Evolutionary conservation across 2,113 vertebrate species (phyloP), one percentile per base, ranked within the genome.

Genomic region (Cheirogaleus medius): DNA sequence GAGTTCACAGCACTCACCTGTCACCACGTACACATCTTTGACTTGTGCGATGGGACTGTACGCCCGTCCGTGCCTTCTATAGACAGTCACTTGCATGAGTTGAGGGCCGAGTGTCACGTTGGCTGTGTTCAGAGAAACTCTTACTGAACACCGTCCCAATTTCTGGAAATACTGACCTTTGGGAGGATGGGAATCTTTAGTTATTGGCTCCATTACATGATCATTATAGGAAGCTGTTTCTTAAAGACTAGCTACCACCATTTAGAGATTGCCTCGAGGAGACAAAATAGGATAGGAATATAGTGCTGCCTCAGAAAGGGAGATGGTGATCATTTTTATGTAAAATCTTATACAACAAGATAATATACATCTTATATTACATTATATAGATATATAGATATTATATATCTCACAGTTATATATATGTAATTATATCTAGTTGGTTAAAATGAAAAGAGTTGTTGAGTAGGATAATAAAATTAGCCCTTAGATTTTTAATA

Each of bases 141-240:
- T 98, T 4, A 95, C 98, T 68, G 99, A 99, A 73, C 99, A 99
- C 56, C 98, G 98, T 29, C 99, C 99, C 0, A 96, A 98, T 8
- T 97, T 99, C 98, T 99, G 98, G 66, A 98, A 99, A 98, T 99
- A 99, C 80, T 99, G 99, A 85, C 99, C 99, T 99, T 97, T 54
- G 63, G 98, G 97, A 84, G 14, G 91, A 89, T 1, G 25, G 10
- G 39, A 77, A 84, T 20, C 42, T 80, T 29, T 2, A 88, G 42
- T 76, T 89, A 87, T 34, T 92, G 27, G 58, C 44, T 74, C 86
- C 5, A 54, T 18, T 6, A 52, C 83, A 27, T 34, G 29, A 78
- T 54, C 77, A 5, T 85, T 80, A 14, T 1, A 54, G 73, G 6
- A 89, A 81, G 71, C 12, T 56, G 34, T 56, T 94, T 95, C 87